Evolutionary conservation across 2,888 invertebrate species (phyloP).

Genomic region (Agonopterix heracliana): DNA sequence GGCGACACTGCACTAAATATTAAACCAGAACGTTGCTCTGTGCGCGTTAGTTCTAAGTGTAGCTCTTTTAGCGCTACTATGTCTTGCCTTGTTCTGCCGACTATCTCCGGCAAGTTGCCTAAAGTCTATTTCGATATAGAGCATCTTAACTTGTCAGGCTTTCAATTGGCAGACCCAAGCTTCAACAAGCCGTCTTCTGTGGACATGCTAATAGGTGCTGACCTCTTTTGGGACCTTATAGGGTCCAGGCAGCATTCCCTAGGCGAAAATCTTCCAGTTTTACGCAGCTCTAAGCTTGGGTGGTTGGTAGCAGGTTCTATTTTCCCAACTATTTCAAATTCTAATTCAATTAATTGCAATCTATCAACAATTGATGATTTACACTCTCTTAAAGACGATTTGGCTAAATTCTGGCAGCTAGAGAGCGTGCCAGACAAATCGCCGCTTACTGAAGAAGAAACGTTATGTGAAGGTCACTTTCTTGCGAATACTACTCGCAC

Average conservation of each 20-base stretch:
- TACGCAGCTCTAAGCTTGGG: not conserved
- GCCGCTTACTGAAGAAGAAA: not conserved
- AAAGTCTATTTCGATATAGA: not conserved
- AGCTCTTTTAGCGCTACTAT: not conserved
- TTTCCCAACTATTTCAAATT: not conserved
- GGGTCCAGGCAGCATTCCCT: not conserved
- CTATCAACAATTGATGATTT: not conserved
- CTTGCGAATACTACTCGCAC: conserved; percentile 1
- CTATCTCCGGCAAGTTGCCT: not conserved
- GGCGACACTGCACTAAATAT: not conserved
- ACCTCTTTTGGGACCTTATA: not conserved
- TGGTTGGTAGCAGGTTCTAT: not conserved
- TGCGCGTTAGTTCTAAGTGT: not conserved
- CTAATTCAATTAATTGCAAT: not conserved
- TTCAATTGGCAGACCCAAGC: not conserved
- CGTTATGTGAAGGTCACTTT: conserved; percentile 5
- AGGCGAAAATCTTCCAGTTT: not conserved
- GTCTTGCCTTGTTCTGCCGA: not conserved
- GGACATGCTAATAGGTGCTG: too few species aligned
- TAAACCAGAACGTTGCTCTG: not conserved
- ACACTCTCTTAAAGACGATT: not conserved
- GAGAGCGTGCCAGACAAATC: not conserved
- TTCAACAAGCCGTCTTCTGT: not conserved
- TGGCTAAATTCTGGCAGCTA: conserved; percentile 7
- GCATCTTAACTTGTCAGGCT: not conserved